A percentile compares a stretch with the other conserved stretches of the same genome.
Conservation (phyloP, 2,888 invertebrate species). For the Tachystola acroxantha region DNA sequence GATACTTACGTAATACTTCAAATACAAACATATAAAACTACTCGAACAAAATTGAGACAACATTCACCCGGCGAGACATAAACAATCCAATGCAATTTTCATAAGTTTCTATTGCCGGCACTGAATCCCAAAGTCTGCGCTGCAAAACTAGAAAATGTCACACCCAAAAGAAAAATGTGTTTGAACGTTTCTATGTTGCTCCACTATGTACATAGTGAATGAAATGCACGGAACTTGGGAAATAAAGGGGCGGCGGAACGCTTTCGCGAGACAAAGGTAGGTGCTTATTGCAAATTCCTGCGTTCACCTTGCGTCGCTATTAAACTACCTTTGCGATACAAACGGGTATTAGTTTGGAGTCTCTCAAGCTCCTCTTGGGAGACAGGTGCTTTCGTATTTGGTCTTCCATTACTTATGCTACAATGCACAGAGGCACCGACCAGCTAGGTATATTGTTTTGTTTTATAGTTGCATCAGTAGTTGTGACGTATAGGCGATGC, state of each 20-base stretch:
- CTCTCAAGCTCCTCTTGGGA: conserved; percentile 4
- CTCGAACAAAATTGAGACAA: no score
- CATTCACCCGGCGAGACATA: background rate
- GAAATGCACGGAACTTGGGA: conserved; percentile 65
- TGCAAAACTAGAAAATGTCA: conserved; percentile 28
- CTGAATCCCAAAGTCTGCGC: conserved; percentile 2
- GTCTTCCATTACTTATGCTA: no score
- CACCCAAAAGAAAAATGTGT: conserved; percentile 43
- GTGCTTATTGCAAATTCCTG: conserved; percentile 71
- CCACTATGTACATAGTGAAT: conserved; percentile 44
- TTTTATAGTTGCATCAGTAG: no score
- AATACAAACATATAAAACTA: no score
- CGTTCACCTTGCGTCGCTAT: conserved; percentile 60
- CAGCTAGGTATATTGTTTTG: no score
- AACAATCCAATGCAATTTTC: background rate
- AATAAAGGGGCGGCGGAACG: conserved; percentile 45
- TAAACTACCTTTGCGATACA: conserved; percentile 53
- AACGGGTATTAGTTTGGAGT: conserved; percentile 11
- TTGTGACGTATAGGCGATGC: no score
- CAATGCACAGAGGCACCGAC: no score
- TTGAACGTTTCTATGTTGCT: conserved; percentile 37
- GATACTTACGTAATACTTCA: no score
- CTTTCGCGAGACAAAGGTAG: conserved; percentile 59
- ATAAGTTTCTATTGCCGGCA: conserved; percentile 8
- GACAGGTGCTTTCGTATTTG: background rate